Percentiles rank a stretch among this genome's conserved stretches.
Evolutionary conservation across 2,888 invertebrate genomes (phyloP).

Genomic region (Volucella bombylans): DNA sequence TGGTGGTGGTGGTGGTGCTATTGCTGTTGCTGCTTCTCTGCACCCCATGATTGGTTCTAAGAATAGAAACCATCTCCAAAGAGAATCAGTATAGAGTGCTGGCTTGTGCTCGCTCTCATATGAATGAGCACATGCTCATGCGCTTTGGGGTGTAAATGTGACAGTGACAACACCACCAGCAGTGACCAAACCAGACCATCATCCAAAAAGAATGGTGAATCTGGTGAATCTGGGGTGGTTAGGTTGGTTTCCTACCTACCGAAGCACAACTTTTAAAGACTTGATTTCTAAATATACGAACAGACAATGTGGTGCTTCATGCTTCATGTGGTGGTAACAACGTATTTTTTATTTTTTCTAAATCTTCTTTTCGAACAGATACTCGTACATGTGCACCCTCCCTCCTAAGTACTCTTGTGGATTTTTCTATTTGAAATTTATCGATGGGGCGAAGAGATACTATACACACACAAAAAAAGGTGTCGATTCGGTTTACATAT

Average conservation of each 20-base stretch:
- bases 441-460: slow-evolving; percentile 32
- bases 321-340: slow-evolving; percentile 63
- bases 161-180: slow-evolving; percentile 39
- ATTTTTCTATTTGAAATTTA: slow-evolving; percentile 44
- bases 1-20: slow-evolving; percentile 8
- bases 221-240: slow-evolving; percentile 2
- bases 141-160: slow-evolving; percentile 49
- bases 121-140: slow-evolving; percentile 55
- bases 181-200: slow-evolving; percentile 46
- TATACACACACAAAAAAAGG: slow-evolving; percentile 15
- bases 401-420: slow-evolving; percentile 38
- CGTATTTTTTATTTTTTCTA: slow-evolving; percentile 18
- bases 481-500: slow-evolving; percentile 22
- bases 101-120: neutral
- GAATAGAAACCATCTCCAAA: slow-evolving; percentile 68
- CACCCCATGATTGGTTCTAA: slow-evolving; percentile 65
- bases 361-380: no score
- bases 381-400: neutral
- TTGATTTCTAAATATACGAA: slow-evolving; percentile 62
- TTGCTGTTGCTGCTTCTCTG: slow-evolving; percentile 44
- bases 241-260: neutral
- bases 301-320: slow-evolving; percentile 49
- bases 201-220: slow-evolving; percentile 70
- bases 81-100: slow-evolving; percentile 39
- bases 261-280: slow-evolving; percentile 36